Percentiles rank a stretch among this genome's conserved stretches.
phyloP scores from a whole-genome alignment of 1,140 invertebrate species.

The Eubasilissa regina region DNA sequence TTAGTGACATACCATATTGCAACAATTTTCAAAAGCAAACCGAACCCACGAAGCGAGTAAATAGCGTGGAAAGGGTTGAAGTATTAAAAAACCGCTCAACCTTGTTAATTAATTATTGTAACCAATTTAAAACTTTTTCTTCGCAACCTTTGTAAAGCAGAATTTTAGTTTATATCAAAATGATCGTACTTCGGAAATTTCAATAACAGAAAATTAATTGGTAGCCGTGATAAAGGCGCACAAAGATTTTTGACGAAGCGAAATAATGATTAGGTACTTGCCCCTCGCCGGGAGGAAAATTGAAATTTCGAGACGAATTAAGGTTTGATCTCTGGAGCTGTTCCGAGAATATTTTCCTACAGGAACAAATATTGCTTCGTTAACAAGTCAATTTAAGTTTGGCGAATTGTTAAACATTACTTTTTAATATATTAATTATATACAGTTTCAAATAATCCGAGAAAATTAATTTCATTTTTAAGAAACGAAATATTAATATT shows the following conservation, averaged over 20 bases:
- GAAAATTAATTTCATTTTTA: neutral
- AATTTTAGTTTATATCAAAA: constrained; percentile 9
- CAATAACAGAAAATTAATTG: constrained; percentile 28
- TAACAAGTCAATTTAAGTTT: constrained; percentile 39
- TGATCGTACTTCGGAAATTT: neutral
- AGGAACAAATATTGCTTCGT: constrained; percentile 36
- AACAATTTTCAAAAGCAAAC: too few species aligned
- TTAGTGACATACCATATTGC: too few species aligned
- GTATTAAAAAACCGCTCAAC: neutral
- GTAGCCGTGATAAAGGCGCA: constrained; percentile 2
- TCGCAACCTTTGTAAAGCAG: too few species aligned
- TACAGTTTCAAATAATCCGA: neutral
- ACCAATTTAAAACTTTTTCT: constrained; percentile 1
- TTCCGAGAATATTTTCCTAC: constrained; percentile 13
- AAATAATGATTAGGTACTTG: neutral
- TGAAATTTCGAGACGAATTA: constrained; percentile 30
- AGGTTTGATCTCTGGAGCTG: constrained; percentile 9
- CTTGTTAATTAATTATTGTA: neutral
- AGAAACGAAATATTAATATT: too few species aligned
- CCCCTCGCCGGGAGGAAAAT: neutral
- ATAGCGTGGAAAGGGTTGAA: too few species aligned
- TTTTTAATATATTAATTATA: neutral
- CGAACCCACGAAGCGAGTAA: too few species aligned
- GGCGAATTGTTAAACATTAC: constrained; percentile 14
- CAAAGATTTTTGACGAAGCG: neutral